phyloP scores from a whole-genome alignment of 2,113 vertebrate species.

The Ascaphus truei region DNA sequence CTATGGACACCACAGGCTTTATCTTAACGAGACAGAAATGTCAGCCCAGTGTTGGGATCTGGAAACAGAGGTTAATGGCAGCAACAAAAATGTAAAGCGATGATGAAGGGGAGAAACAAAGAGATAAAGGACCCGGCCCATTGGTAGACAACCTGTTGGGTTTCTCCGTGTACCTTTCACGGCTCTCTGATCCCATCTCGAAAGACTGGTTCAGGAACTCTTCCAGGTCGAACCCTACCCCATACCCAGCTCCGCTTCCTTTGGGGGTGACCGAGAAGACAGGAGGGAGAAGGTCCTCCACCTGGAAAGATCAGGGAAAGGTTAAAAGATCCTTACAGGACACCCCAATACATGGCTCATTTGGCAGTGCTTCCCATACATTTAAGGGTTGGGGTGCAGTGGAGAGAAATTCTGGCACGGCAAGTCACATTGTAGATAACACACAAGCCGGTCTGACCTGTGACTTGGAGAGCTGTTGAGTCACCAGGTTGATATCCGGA shows the following conservation, averaged over 20 bases:
- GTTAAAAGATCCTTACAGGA: too few species aligned
- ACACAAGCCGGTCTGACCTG: conserved; percentile 60
- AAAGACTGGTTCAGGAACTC: conserved; percentile 86
- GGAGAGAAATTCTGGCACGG: neutral
- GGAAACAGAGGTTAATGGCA: too few species aligned
- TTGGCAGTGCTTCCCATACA: neutral
- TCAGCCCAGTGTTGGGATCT: too few species aligned
- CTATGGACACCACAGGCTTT: too few species aligned
- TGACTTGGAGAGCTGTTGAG: conserved; percentile 87
- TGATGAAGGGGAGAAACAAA: too few species aligned
- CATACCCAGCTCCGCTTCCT: conserved; percentile 85
- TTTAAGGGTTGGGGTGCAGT: neutral
- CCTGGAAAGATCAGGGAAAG: conserved; percentile 64
- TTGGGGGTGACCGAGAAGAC: conserved; percentile 87
- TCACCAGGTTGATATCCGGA: conserved; percentile 82
- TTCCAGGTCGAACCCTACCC: conserved; percentile 84
- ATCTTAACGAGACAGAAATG: too few species aligned
- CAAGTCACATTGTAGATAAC: neutral
- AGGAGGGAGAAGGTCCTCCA: conserved; percentile 82
- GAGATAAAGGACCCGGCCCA: too few species aligned
- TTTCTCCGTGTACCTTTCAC: conserved; percentile 72
- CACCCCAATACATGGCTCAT: neutral
- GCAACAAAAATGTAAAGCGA: too few species aligned
- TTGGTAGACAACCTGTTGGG: too few species aligned
- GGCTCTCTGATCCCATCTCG: conserved; percentile 64